These are phyloP conservation scores for Brachirus orientalis DNA, from an alignment of 2,113 vertebrate species.

Conservation along the genomic window DNA sequence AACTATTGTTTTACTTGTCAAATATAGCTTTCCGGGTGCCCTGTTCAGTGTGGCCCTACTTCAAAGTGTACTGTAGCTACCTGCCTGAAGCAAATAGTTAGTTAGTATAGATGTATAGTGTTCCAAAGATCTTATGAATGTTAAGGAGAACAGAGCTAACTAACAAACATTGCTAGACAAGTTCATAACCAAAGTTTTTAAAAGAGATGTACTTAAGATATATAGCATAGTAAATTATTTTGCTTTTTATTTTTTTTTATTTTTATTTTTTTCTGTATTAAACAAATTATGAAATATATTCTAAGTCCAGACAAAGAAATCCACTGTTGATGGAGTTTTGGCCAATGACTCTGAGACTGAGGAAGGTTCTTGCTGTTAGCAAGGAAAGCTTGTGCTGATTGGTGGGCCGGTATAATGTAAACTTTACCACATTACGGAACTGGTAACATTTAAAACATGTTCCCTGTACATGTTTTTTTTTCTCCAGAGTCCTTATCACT, in stretches of 20 bases:
- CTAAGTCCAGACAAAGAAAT: slow-evolving; percentile 75
- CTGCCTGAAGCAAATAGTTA: slow-evolving; percentile 73
- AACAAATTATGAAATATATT: slow-evolving; percentile 80
- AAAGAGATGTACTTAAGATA: slow-evolving; percentile 82
- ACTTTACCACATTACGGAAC: slow-evolving; percentile 64
- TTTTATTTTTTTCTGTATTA: slow-evolving; percentile 78
- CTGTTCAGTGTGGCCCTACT: slow-evolving; percentile 64
- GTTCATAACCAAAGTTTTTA: slow-evolving; percentile 84
- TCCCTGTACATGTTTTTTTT: slow-evolving; percentile 64
- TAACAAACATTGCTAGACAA: slow-evolving; percentile 83
- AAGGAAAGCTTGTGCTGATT: slow-evolving; percentile 85
- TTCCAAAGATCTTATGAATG: slow-evolving; percentile 85
- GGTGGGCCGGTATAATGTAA: slow-evolving; percentile 79
- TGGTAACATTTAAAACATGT: slow-evolving; percentile 67
- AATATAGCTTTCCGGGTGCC: slow-evolving; percentile 73
- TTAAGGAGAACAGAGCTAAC: slow-evolving; percentile 79
- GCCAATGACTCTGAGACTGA: slow-evolving; percentile 75
- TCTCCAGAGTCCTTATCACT: slow-evolving; percentile 81
- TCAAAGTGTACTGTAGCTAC: slow-evolving; percentile 80
- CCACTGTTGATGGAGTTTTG: slow-evolving; percentile 67
- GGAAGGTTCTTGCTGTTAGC: slow-evolving; percentile 69
- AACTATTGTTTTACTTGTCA: slow-evolving; percentile 67
- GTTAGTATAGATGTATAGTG: slow-evolving; percentile 77
- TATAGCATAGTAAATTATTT: slow-evolving; percentile 85
- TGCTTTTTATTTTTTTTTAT: slow-evolving; percentile 73